Evolutionary conservation across 2,888 invertebrate species (phyloP).

Genomic region (Synergus laeviventris): DNA sequence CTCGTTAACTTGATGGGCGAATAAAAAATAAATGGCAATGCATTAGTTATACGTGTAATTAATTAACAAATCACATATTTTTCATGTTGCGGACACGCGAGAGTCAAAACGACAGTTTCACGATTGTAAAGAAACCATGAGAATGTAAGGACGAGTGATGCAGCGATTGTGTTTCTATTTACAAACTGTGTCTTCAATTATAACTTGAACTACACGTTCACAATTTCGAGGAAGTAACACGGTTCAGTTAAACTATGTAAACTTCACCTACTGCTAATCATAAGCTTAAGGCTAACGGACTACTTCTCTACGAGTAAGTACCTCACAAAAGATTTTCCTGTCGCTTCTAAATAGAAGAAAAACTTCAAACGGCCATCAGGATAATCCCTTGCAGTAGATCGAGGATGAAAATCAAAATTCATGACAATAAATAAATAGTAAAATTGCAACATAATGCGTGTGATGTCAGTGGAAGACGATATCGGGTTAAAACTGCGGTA

Average conservation of each 20-base stretch:
- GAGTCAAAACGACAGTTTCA: constrained; percentile 7
- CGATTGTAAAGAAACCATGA: background rate
- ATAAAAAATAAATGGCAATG: constrained; percentile 37
- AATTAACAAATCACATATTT: constrained; percentile 42
- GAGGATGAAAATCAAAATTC: constrained; percentile 31
- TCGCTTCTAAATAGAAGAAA: background rate
- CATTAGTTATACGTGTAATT: constrained; percentile 71
- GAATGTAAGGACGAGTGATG: constrained; percentile 14
- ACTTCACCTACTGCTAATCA: constrained; percentile 35
- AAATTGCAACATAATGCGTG: constrained; percentile 29
- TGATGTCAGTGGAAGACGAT: constrained; percentile 47
- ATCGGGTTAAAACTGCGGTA: constrained; percentile 40
- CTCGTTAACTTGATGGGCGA: constrained; percentile 49
- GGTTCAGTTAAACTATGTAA: constrained; percentile 27
- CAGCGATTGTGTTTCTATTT: constrained; percentile 32
- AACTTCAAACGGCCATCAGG: constrained; percentile 1
- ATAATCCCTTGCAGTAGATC: constrained; percentile 21
- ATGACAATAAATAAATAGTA: constrained; percentile 34
- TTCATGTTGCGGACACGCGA: background rate
- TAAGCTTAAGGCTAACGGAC: constrained; percentile 25
- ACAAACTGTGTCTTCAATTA: constrained; percentile 32
- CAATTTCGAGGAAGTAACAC: constrained; percentile 33
- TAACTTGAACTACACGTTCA: constrained; percentile 20
- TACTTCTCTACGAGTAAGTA: constrained; percentile 29
- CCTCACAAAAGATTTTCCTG: constrained; percentile 26